These are phyloP conservation scores for Myodes glareolus DNA, from an alignment of 2,113 vertebrate genomes.

Conservation along the genomic window DNA sequence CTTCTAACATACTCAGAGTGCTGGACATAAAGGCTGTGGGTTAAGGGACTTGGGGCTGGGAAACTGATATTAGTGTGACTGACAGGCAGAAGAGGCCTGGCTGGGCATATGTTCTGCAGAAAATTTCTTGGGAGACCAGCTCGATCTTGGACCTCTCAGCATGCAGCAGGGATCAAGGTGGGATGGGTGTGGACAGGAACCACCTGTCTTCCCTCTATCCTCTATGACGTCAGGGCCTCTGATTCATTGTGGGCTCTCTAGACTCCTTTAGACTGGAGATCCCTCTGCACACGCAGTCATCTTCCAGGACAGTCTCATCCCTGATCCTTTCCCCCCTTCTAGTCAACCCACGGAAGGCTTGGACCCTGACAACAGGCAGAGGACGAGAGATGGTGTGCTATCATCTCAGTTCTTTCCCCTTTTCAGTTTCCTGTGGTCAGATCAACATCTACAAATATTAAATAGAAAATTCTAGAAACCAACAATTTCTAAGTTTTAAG, in stretches of 20 bases:
- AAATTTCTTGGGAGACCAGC: background rate
- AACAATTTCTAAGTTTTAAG: background rate
- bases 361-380: accelerated
- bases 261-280: background rate
- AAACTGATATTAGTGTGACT: accelerated
- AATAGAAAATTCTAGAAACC: background rate
- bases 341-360: background rate
- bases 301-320: background rate
- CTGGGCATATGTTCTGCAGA: too few species aligned
- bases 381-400: background rate
- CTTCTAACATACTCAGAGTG: accelerated
- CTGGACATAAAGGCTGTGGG: too few species aligned
- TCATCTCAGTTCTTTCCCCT: background rate
- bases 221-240: background rate
- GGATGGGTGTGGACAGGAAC: accelerated
- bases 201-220: background rate
- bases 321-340: background rate
- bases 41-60: too few species aligned
- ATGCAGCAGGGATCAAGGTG: too few species aligned
- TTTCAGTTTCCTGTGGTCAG: background rate
- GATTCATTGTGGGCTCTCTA: background rate
- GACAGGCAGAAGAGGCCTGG: background rate
- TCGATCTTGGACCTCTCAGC: accelerated
- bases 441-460: background rate
- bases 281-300: accelerated